phyloP scores from a whole-genome alignment of 2,888 invertebrate genomes.

The Epinotia brunnichana region DNA sequence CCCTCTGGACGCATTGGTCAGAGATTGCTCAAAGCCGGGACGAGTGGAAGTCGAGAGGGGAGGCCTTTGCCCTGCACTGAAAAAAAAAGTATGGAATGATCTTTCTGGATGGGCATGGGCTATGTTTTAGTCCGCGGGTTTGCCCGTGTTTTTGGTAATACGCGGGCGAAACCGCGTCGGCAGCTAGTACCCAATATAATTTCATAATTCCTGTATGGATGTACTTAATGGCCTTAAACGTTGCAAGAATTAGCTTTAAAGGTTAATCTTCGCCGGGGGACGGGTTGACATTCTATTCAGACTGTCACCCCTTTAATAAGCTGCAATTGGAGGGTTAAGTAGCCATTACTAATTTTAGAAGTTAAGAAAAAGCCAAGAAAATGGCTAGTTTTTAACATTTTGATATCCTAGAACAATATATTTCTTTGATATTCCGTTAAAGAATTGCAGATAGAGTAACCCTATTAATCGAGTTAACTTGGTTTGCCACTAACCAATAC shows the following conservation, averaged over 20 bases:
- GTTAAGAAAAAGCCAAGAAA: neutral
- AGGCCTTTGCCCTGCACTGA: too few relatives aligned
- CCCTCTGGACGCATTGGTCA: too few relatives aligned
- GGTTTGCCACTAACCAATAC: too few relatives aligned
- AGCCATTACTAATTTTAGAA: conserved; percentile 3
- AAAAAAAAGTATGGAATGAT: too few relatives aligned
- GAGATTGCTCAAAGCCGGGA: too few relatives aligned
- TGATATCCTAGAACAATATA: neutral
- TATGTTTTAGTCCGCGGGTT: too few relatives aligned
- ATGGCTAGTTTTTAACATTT: neutral
- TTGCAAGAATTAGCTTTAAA: conserved; percentile 27
- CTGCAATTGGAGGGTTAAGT: neutral
- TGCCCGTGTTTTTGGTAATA: too few relatives aligned
- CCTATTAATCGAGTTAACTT: too few relatives aligned
- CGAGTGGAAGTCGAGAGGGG: too few relatives aligned
- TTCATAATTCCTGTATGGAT: neutral
- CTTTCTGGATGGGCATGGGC: too few relatives aligned
- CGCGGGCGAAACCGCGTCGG: neutral
- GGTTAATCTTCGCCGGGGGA: conserved; percentile 32
- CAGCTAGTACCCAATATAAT: neutral
- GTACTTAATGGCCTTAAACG: conserved; percentile 27
- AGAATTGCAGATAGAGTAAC: too few relatives aligned
- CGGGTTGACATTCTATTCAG: conserved; percentile 21
- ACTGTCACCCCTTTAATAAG: conserved; percentile 19
- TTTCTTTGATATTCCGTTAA: too few relatives aligned